These are phyloP conservation scores for Sylvia borin DNA, from an alignment of 2,797 vertebrate species.

Conservation along the genomic window DNA sequence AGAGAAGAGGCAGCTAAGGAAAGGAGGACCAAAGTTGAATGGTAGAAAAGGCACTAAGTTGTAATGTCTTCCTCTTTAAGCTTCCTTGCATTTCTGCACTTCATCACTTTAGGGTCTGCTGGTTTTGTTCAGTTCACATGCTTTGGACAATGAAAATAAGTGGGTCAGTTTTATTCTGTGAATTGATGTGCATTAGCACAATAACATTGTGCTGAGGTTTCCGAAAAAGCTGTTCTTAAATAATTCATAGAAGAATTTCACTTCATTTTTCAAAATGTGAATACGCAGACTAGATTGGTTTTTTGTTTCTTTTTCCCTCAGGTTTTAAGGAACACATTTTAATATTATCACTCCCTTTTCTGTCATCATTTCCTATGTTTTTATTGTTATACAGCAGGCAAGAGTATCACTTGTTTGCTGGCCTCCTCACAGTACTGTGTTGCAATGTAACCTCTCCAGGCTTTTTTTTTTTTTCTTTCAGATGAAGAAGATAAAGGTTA, in stretches of 20 bases:
- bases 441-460: background rate
- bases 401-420: background rate
- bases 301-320: too few species aligned
- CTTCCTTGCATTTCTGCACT: background rate
- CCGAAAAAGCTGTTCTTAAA: background rate
- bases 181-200: background rate
- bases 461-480: background rate
- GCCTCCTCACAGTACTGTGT: background rate
- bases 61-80: background rate
- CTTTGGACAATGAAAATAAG: background rate
- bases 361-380: background rate
- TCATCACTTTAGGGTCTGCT: background rate
- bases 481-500: background rate
- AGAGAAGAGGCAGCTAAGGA: background rate
- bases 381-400: background rate
- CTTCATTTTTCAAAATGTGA: constrained; percentile 1
- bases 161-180: background rate
- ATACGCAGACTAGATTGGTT: background rate
- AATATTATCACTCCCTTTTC: background rate
- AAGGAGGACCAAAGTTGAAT: background rate
- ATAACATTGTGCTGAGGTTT: constrained; percentile 19
- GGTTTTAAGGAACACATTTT: background rate
- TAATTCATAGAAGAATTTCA: constrained; percentile 4
- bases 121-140: background rate
- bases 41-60: background rate